Evolutionary conservation across 2,888 invertebrate genomes (phyloP).

Genomic region (Pseudococcus jackbeardsleyi): DNA sequence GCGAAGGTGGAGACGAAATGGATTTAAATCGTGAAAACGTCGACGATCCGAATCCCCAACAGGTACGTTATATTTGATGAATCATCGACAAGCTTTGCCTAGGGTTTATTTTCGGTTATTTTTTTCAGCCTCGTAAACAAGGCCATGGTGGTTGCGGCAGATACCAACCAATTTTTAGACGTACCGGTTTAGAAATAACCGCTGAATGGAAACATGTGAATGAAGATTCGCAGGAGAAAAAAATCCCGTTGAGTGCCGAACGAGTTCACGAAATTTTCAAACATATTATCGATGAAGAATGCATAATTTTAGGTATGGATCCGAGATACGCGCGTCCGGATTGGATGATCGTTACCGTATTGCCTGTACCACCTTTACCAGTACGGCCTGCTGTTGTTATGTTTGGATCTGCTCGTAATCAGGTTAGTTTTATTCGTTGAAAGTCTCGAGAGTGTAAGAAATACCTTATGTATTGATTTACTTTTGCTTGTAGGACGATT

Average conservation of each 20-base stretch:
- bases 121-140: slow-evolving; percentile 73
- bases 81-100: not conserved
- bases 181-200: slow-evolving; percentile 90
- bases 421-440: slow-evolving; percentile 69
- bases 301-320: slow-evolving; percentile 94
- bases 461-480: not conserved
- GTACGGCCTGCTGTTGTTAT: slow-evolving; percentile 99
- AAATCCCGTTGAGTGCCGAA: slow-evolving; percentile 93
- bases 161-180: slow-evolving; percentile 93
- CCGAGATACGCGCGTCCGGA: slow-evolving; percentile 97
- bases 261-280: slow-evolving; percentile 91
- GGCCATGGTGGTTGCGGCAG: slow-evolving; percentile 98
- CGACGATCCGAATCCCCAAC: slow-evolving; percentile 68
- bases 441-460: not conserved
- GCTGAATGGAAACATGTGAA: slow-evolving; percentile 99
- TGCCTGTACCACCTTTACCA: slow-evolving; percentile 96
- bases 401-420: slow-evolving; percentile 98
- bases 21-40: slow-evolving; percentile 81
- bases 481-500: slow-evolving; percentile 81
- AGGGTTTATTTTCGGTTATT: not conserved
- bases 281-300: slow-evolving; percentile 86
- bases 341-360: slow-evolving; percentile 98
- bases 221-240: slow-evolving; percentile 98
- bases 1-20: slow-evolving; percentile 99
- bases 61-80: slow-evolving; percentile 65